Conservation (phyloP, 2,113 vertebrate genomes). For the Himantopus leucocephalus region DNA sequence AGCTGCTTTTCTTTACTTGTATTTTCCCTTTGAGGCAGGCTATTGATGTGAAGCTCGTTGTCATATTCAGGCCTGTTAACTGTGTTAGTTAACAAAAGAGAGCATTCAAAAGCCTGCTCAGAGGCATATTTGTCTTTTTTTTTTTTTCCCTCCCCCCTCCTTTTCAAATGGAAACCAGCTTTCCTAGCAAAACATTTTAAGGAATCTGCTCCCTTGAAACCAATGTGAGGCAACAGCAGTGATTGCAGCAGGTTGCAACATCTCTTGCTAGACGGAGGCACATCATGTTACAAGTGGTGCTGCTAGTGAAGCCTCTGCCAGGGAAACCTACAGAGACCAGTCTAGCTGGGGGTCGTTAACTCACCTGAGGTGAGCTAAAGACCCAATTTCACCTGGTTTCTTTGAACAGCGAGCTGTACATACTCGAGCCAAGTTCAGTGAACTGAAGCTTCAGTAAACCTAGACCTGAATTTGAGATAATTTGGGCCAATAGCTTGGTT, state of each 20-base stretch:
- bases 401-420: neutral
- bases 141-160: too few species aligned
- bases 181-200: too few species aligned
- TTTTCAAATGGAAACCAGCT: neutral
- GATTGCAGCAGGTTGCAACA: neutral
- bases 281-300: neutral
- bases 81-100: neutral
- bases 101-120: conserved; percentile 20
- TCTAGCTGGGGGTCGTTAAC: neutral
- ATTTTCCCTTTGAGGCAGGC: neutral
- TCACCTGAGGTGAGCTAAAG: neutral
- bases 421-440: neutral
- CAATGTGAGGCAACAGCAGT: neutral
- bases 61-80: neutral
- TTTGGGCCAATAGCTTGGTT: neutral
- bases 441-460: neutral
- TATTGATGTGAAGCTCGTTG: neutral
- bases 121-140: neutral
- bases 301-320: neutral
- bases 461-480: neutral
- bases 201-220: neutral
- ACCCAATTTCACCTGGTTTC: neutral
- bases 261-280: neutral
- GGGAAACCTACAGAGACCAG: neutral
- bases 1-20: neutral